Percentiles rank a stretch among this genome's conserved stretches.
These are phyloP conservation scores for Oryzias woworae DNA, from an alignment of 2,113 vertebrate genomes.

Conservation along the genomic window DNA sequence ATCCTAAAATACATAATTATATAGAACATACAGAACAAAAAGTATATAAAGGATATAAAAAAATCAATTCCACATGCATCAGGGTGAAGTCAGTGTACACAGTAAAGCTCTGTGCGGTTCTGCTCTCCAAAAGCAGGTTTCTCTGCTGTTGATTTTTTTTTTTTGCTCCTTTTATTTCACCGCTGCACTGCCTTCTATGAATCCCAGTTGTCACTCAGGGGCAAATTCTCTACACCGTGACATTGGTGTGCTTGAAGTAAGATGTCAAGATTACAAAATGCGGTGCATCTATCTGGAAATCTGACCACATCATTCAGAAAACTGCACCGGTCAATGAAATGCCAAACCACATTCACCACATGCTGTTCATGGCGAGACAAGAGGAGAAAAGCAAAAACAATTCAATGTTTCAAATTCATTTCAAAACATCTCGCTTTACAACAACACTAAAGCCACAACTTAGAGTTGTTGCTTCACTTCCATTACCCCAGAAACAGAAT, in stretches of 20 bases:
- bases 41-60: too few species aligned
- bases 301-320: slow-evolving; percentile 51
- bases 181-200: neutral
- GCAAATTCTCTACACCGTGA: slow-evolving; percentile 13
- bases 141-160: neutral
- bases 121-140: neutral
- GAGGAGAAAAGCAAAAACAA: too few species aligned
- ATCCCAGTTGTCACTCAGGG: slow-evolving; percentile 25
- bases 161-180: neutral
- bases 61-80: neutral
- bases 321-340: slow-evolving; percentile 44
- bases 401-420: too few species aligned
- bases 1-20: too few species aligned
- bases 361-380: slow-evolving; percentile 9
- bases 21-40: too few species aligned
- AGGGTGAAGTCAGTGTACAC: neutral
- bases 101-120: slow-evolving; percentile 5
- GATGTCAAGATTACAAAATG: slow-evolving; percentile 61
- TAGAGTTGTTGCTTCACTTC: too few species aligned
- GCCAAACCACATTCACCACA: slow-evolving; percentile 11
- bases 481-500: too few species aligned
- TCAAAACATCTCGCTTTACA: neutral
- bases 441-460: neutral
- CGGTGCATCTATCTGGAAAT: slow-evolving; percentile 30
- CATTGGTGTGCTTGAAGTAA: slow-evolving; percentile 49